Base-by-base conservation (phyloP, 2,888 invertebrate genomes). In the Mamestra brassicae region DNA sequence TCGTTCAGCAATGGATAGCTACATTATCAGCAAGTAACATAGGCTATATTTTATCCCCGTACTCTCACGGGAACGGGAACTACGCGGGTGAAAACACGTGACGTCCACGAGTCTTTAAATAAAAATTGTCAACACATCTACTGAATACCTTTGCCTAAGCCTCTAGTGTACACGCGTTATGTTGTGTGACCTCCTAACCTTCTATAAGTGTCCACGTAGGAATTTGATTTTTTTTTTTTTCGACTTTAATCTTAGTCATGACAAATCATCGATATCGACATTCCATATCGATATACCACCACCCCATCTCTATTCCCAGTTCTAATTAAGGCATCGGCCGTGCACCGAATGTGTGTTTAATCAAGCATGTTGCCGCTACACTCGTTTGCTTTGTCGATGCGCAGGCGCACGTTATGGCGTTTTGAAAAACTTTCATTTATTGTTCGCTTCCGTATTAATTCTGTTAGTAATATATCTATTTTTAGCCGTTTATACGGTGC, bases 281-380 rank as follows among this genome's bases (percentile, higher is more conserved):
- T 4, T 3, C 55, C 13, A 15, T 26, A 70, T 81, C 69, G 62
- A 76, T 83, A 65, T 4, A n/a, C 42, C 42, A 34, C 11, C 2
- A 7, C 36, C 47, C 57, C 85, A 65, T 63, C 77, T 47, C 74
- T 85, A 57, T 6, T 61, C 69, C 36, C 89, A 90, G 93, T 94
- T 94, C 94, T 96, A 96, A 96, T 96, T 96, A 96, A 96, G 92
- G 95, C 95, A 96, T 96, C 94, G 95, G 90, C 94, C 93, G 93
- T 93, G 92, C 93, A 93, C 95, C 94, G 93, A 95, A 95, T 94
- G 95, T 95, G 93, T 93, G 95, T 95, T 94, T 95, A 96, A 96
- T 96, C 95, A 96, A 93, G 92, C 94, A 85, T 89, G 90, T 91
- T 91, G 94, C 94, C 94, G 88, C 92, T 89, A 84, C 90, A 88